These are phyloP conservation scores for Empis stercorea DNA, from an alignment of 2,888 invertebrate species.

Conservation along the genomic window DNA sequence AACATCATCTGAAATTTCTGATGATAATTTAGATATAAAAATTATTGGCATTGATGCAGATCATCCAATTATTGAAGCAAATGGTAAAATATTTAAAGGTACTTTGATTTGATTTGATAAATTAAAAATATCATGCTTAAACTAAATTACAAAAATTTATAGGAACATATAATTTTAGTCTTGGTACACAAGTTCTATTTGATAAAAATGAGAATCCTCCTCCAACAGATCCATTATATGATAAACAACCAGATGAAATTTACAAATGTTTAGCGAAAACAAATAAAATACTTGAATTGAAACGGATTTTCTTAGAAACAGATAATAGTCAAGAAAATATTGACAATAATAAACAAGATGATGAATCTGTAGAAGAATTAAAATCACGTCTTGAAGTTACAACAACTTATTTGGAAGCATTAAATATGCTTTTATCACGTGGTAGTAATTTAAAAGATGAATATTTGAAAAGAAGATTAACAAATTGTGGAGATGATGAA, in stretches of 20 bases:
- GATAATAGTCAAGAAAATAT: background rate
- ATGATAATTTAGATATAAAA: constrained; percentile 28
- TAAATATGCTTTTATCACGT: background rate
- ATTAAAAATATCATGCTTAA: background rate
- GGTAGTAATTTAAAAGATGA: background rate
- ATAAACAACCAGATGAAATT: constrained; percentile 41
- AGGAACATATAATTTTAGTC: constrained; percentile 54
- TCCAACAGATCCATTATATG: constrained; percentile 41
- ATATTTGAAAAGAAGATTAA: background rate
- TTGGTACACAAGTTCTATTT: constrained; percentile 65
- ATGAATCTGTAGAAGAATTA: background rate
- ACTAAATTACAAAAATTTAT: constrained; percentile 18
- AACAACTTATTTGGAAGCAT: background rate
- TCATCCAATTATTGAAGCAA: constrained; percentile 52
- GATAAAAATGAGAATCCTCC: constrained; percentile 43
- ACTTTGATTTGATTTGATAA: no score
- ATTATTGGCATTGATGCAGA: constrained; percentile 48
- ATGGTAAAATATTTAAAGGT: constrained; percentile 51
- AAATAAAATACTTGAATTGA: constrained; percentile 51
- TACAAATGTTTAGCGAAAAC: constrained; percentile 50
- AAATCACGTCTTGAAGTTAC: background rate
- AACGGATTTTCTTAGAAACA: constrained; percentile 48
- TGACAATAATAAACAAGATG: background rate
- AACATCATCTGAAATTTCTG: constrained; percentile 22
- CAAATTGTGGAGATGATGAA: background rate